Evolutionary conservation across 2,888 invertebrate species (phyloP), one percentile per base, ranked within the genome.

Genomic region (Trachelus stipa): DNA sequence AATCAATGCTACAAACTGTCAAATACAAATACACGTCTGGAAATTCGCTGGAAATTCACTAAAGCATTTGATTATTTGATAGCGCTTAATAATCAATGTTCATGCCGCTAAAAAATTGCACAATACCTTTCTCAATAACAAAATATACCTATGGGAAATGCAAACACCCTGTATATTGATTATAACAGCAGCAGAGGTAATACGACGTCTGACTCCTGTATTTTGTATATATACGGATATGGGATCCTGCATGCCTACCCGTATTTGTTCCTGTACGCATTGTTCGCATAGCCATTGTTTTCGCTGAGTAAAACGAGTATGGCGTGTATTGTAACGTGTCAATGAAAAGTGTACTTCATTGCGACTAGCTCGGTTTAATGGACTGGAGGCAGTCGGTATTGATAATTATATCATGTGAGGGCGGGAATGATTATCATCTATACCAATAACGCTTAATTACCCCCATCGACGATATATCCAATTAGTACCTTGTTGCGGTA

Each of bases 351-450:
- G 71, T 75, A 69, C 34, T 75, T 77, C 69, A 75, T 71, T 75
- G 75, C 56, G 74, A 69, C 35, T 69, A 31, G 71, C 34, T 35
- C 34, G 74, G 33, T 74, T 74, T 77, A 77, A 77, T 77, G 77
- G 77, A 75, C 77, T 75, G n/a, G 40, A 74, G 73, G 71, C 68
- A 33, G 74, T 77, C 74, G 74, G 69, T 74, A 75, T 69, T 77
- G 75, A 77, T 77, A 77, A 77, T 77, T 77, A 77, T 77, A 75
- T 31, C 31, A 71, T 34, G 71, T 11, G 74, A 30, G 77, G 71
- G 71, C 6, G 30, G 71, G 30, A 71, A 71, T 30, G 77, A 77
- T 77, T 77, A 77, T 77, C 69, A 74, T 77, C 71, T 74, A 77
- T 77, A 77, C 77, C 77, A 69, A 75, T 77, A 74, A 74, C 37